Conservation (phyloP, 2,888 invertebrate genomes). For the Dasypolia templi region DNA sequence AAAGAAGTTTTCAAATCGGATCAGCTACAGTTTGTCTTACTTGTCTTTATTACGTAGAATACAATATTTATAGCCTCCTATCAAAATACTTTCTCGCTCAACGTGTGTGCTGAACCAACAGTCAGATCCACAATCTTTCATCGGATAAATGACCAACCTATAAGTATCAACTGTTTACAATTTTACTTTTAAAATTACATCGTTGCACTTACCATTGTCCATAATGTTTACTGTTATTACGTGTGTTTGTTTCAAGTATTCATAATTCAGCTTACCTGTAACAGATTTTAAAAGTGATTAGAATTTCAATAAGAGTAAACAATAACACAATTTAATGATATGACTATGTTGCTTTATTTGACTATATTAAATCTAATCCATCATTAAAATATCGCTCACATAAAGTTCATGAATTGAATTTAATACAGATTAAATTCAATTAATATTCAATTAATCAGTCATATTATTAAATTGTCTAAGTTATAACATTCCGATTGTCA, state of each 20-base stretch:
- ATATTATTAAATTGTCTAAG: not conserved
- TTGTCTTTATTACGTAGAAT: not conserved
- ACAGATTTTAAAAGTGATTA: conserved; percentile 7
- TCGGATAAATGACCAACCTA: not conserved
- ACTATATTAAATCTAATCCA: too few species aligned
- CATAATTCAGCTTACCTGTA: conserved; percentile 49
- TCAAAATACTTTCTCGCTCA: not conserved
- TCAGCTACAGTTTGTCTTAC: not conserved
- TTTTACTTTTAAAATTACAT: not conserved
- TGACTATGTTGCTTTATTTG: too few species aligned
- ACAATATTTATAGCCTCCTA: not conserved
- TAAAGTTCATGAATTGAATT: too few species aligned
- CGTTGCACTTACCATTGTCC: conserved; percentile 7
- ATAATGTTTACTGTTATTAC: not conserved
- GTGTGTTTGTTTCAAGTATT: not conserved
- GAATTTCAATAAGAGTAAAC: not conserved
- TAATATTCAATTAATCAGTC: too few species aligned
- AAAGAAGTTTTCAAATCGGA: not conserved
- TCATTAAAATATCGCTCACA: too few species aligned
- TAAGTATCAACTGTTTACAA: not conserved
- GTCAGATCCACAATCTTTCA: not conserved
- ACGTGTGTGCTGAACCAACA: not conserved
- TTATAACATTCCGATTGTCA: not conserved
- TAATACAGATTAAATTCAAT: too few species aligned
- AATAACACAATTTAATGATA: not conserved